A percentile compares a stretch with the other conserved stretches of the same genome.
phyloP scores from a whole-genome alignment of 2,888 invertebrate species.

The Lasioglossum zephyrum region DNA sequence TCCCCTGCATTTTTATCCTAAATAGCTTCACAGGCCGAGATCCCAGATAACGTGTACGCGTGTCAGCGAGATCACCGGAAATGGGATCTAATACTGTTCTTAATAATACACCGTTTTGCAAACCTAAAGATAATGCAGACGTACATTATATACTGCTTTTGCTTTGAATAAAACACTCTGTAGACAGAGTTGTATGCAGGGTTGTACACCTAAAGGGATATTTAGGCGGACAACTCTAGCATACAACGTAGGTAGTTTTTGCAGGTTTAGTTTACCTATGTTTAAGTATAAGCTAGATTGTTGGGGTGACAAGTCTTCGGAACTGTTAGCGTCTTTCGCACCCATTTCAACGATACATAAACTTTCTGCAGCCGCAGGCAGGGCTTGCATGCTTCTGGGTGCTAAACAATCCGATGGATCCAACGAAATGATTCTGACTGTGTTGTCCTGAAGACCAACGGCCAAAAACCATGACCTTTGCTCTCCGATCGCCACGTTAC shows the following conservation, averaged over 20 bases:
- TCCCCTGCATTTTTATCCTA: slow-evolving; percentile 97
- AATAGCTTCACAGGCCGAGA: slow-evolving; percentile 98
- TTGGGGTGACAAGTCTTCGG: slow-evolving; percentile 86
- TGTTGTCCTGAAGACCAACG: slow-evolving; percentile 97
- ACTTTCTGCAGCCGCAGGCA: slow-evolving; percentile 98
- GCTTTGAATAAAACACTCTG: background rate
- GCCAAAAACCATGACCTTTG: slow-evolving; percentile 97
- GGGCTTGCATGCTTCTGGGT: slow-evolving; percentile 97
- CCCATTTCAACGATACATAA: slow-evolving; percentile 98
- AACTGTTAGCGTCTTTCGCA: slow-evolving; percentile 87
- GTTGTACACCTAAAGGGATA: background rate
- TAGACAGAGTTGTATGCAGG: background rate
- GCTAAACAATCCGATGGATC: slow-evolving; percentile 98
- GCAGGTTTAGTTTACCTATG: slow-evolving; percentile 87
- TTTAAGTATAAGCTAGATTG: slow-evolving; percentile 95
- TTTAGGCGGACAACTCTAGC: background rate
- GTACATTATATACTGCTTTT: background rate
- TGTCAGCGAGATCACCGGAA: slow-evolving; percentile 98
- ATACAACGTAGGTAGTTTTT: background rate
- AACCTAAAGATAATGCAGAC: slow-evolving; percentile 82
- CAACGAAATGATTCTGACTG: slow-evolving; percentile 98
- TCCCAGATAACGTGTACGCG: slow-evolving; percentile 98
- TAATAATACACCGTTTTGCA: slow-evolving; percentile 97
- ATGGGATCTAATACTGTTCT: slow-evolving; percentile 97
- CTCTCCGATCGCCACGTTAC: slow-evolving; percentile 97